phyloP scores from a whole-genome alignment of 2,113 vertebrate species.

The Chaetorhynchus papuensis region DNA sequence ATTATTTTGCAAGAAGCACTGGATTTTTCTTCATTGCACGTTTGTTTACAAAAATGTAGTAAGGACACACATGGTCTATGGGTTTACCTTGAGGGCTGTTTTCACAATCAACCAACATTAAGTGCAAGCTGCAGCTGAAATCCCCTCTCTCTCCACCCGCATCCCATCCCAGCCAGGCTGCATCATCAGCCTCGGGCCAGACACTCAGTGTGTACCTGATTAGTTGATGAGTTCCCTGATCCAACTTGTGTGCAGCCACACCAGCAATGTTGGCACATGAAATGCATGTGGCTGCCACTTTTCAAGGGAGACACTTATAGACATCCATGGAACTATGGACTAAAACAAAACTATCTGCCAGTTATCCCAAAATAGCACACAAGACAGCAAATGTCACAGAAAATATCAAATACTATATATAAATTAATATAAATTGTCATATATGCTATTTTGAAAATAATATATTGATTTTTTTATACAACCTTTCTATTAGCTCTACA shows the following conservation, averaged over 20 bases:
- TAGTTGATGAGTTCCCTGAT: neutral
- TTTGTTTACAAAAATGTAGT: neutral
- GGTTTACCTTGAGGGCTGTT: neutral
- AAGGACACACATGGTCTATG: neutral
- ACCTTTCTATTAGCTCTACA: neutral
- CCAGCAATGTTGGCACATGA: neutral
- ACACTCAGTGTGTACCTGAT: neutral
- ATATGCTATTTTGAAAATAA: neutral
- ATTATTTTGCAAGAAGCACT: neutral
- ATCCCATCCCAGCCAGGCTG: neutral
- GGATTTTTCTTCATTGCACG: neutral
- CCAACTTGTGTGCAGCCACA: neutral
- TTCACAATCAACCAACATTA: neutral
- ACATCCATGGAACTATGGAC: fast-evolving
- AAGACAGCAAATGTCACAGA: neutral
- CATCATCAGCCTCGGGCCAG: neutral
- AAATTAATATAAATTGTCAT: neutral
- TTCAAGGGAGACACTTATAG: neutral
- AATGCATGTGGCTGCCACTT: neutral
- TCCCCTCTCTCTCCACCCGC: neutral
- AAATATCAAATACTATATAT: neutral
- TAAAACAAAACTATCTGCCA: neutral
- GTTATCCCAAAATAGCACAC: neutral
- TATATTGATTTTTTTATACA: neutral
- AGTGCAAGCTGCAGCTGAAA: neutral